Evolutionary conservation across 2,888 invertebrate genomes (phyloP).

Genomic region (Dastarcus helophoroides): DNA sequence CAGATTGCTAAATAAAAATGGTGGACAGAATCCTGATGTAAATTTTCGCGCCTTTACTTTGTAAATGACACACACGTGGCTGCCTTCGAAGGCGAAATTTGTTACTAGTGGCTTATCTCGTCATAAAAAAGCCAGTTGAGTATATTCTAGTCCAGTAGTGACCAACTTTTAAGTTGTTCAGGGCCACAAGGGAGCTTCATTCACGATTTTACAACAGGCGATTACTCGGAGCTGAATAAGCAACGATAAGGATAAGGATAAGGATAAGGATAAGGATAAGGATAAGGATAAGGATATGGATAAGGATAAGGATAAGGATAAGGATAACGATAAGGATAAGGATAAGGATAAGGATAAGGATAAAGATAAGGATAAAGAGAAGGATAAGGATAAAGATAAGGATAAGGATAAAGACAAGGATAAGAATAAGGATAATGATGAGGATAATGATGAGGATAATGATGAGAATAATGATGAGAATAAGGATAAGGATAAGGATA

Average conservation of each 20-base stretch:
- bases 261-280: not conserved
- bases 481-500: not conserved
- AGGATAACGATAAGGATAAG: not conserved
- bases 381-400: not conserved
- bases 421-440: not conserved
- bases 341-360: not conserved
- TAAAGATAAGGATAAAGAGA: not conserved
- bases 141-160: too few species aligned
- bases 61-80: too few species aligned
- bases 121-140: too few species aligned
- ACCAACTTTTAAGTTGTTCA: too few species aligned
- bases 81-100: too few species aligned
- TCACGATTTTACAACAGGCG: too few species aligned
- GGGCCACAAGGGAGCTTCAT: too few species aligned
- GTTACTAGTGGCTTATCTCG: too few species aligned
- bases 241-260: not conserved
- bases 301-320: not conserved
- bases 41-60: too few species aligned
- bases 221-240: too few species aligned
- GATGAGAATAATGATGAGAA: not conserved
- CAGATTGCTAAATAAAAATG: too few species aligned
- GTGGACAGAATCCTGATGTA: too few species aligned
- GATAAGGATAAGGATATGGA: not conserved
- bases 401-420: not conserved
- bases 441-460: not conserved